These are phyloP conservation scores for Eristalinus aeneus DNA, from an alignment of 2,888 invertebrate species.

Conservation along the genomic window DNA sequence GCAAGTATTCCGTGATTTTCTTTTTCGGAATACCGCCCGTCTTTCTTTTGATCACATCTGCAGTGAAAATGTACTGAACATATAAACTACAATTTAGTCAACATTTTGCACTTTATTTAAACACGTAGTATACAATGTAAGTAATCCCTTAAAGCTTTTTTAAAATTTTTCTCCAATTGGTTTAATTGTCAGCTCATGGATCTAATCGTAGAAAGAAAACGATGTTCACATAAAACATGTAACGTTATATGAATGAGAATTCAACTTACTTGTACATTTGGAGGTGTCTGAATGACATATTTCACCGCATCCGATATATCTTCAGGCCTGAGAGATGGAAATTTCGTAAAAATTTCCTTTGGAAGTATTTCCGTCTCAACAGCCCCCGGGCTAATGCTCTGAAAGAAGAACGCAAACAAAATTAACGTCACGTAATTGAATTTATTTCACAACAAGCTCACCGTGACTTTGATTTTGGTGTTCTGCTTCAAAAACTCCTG, in stretches of 20 bases:
- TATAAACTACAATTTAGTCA: too few relatives aligned
- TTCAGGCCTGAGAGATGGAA: slow-evolving; percentile 75
- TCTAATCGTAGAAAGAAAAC: background rate
- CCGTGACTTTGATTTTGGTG: slow-evolving; percentile 78
- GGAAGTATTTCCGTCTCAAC: slow-evolving; percentile 79
- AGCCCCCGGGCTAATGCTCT: slow-evolving; percentile 79
- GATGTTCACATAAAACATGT: background rate
- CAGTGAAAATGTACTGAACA: too few relatives aligned
- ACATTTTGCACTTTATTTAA: background rate
- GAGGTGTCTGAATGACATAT: slow-evolving; percentile 77
- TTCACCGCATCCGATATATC: slow-evolving; percentile 78
- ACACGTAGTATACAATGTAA: background rate
- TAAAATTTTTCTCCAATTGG: background rate
- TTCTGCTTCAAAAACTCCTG: slow-evolving; percentile 78
- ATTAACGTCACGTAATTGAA: background rate
- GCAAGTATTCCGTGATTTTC: too few relatives aligned
- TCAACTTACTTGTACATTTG: slow-evolving; percentile 76
- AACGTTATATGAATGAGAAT: background rate
- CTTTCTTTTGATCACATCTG: too few relatives aligned
- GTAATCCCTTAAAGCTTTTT: background rate
- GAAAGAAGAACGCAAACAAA: background rate
- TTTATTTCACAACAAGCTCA: slow-evolving; percentile 52
- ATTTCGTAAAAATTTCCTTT: slow-evolving; percentile 75
- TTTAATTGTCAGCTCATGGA: background rate
- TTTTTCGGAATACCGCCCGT: too few relatives aligned